Conservation (phyloP, 2,797 vertebrate genomes). For the Chaetophractus vellerosus region DNA sequence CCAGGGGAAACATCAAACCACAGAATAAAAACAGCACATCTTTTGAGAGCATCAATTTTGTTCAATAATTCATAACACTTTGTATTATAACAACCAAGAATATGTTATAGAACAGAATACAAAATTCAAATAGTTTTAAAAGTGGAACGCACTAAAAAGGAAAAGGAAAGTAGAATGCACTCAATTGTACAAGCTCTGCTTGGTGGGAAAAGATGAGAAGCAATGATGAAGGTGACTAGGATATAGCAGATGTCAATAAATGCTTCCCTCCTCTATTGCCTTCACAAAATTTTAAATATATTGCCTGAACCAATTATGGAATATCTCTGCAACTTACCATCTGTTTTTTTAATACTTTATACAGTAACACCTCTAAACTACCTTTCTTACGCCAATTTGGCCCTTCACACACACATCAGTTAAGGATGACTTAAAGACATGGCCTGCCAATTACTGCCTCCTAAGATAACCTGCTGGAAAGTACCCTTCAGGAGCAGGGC, state of each 20-base stretch:
- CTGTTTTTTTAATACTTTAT: not conserved
- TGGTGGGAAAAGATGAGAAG: not conserved
- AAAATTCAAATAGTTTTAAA: slow-evolving; percentile 1
- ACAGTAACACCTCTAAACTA: not conserved
- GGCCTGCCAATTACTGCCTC: too few species aligned
- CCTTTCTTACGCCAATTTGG: not conserved
- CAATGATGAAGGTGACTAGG: not conserved
- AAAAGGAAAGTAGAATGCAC: not conserved
- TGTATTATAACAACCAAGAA: not conserved
- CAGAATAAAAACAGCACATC: not conserved
- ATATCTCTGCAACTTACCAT: not conserved
- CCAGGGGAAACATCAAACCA: not conserved
- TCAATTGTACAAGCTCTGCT: not conserved
- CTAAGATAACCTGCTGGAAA: not conserved
- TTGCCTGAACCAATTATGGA: not conserved
- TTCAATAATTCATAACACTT: not conserved
- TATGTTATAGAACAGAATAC: not conserved
- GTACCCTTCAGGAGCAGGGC: too few species aligned
- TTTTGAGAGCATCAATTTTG: not conserved
- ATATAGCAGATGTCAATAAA: not conserved
- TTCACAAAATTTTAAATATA: not conserved
- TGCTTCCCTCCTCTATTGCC: not conserved
- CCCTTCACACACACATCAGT: not conserved
- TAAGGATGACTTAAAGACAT: not conserved
- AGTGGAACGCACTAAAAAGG: not conserved